Base-by-base conservation (phyloP, 2,888 invertebrate species). In the Cheilosia urbana region DNA sequence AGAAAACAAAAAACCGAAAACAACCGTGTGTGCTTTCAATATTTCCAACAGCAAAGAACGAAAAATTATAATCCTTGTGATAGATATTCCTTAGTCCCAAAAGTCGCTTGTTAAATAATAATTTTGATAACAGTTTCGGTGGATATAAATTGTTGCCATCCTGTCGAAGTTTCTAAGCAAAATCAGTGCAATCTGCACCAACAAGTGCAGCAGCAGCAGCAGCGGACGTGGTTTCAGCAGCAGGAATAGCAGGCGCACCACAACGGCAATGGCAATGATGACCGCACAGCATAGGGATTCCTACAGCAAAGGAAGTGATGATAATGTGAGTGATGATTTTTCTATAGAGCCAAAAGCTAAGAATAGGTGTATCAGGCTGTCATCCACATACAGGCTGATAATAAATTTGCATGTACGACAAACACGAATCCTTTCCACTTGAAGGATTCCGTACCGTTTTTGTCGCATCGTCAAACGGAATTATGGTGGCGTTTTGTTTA, bases 141-240 rank as follows among this genome's bases (percentile, higher is more conserved):
- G 24, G 71, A 66, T 19, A 49, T 15, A 60, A 72, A 66, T 51
- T 63, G 53, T 60, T 65, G 82, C 69, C 77, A 87, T 73, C 77
- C 87, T 87, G 87, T 82, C 87, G 87, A 87, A 69, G 82, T 82
- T 87, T 82, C 47, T 87, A 60, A 87, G 82, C 24, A 87, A 87
- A 78, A 78, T 82, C 73, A 78, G 87, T 87, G 87, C 87, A 65
- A 82, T 87, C 55, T 87, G 87, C 87, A 87, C 87, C 78, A 77
- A 81, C 81, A 87, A 87, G 85, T 87, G 85, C 77, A 87, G 71
- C 60, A 37, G 57, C 21, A 69, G 62, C 66, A 53, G 55, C 21
- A 30, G 55, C 21, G 51, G 71, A 49, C 62, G 63, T 42, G 57
- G 63, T 51, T 66, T 69, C 49, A 65, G 65, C 80, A 80, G 53